Percentiles rank a stretch among this genome's conserved stretches.
phyloP scores from a whole-genome alignment of 2,113 vertebrate species.

The Mellivora capensis region DNA sequence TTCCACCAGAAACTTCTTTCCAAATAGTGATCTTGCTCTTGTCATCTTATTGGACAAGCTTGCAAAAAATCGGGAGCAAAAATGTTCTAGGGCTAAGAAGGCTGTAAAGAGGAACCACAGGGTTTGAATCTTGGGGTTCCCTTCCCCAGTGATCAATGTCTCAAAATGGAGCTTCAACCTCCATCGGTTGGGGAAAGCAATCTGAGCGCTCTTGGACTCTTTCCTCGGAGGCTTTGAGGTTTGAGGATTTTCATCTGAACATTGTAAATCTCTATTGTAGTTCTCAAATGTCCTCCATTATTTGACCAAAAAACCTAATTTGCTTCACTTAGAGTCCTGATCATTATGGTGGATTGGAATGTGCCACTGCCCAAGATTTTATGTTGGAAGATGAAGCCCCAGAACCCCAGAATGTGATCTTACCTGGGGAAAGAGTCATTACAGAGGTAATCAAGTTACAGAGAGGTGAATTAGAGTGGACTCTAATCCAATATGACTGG shows the following conservation, averaged over 20 bases:
- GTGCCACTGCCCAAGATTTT: too few relatives aligned
- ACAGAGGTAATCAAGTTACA: background rate
- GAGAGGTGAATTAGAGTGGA: background rate
- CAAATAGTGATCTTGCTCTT: background rate
- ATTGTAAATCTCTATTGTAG: background rate
- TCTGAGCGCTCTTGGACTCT: rapidly evolving
- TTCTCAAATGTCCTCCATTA: background rate
- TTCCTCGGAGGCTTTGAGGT: rapidly evolving
- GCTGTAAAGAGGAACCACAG: background rate
- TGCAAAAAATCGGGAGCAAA: background rate
- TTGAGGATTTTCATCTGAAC: background rate
- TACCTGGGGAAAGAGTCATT: background rate
- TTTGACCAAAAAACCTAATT: background rate
- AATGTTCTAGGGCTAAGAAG: background rate
- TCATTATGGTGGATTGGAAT: background rate
- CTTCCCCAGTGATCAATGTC: background rate
- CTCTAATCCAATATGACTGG: background rate
- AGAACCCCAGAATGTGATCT: background rate
- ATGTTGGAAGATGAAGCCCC: background rate
- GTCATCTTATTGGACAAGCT: background rate
- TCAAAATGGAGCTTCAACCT: background rate
- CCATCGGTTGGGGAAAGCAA: rapidly evolving
- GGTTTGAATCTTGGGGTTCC: background rate
- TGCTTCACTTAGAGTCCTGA: background rate
- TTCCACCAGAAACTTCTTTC: background rate